Percentiles rank a stretch among this genome's conserved stretches.
phyloP scores from a whole-genome alignment of 2,797 vertebrate species.

The Lepidocolaptes lacrymiger region DNA sequence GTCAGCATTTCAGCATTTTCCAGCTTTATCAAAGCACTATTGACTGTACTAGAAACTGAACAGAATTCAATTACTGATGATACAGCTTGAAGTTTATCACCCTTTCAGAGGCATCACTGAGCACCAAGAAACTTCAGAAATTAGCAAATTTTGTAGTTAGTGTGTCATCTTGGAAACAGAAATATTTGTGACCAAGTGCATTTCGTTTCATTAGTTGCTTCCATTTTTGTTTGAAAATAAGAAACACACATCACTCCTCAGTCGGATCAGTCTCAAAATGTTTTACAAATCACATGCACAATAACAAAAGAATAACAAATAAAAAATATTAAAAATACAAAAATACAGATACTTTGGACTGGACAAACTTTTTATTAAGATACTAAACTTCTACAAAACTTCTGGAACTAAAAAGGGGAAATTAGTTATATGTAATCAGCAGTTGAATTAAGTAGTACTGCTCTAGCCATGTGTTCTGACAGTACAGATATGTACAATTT shows the following conservation, averaged over 20 bases:
- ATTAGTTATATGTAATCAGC: neutral
- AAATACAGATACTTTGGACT: neutral
- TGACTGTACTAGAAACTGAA: neutral
- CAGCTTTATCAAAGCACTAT: neutral
- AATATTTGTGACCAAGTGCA: accelerated
- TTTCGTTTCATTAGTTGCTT: neutral
- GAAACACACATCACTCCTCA: neutral
- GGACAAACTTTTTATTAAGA: neutral
- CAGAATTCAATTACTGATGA: neutral
- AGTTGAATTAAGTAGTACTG: neutral
- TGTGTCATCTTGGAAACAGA: neutral
- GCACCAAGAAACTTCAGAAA: neutral
- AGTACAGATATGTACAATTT: neutral
- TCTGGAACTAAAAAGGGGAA: neutral
- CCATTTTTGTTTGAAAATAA: neutral
- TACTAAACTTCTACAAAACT: neutral
- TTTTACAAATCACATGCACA: neutral
- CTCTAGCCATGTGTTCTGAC: neutral
- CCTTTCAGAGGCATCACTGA: neutral
- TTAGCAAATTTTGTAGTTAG: neutral
- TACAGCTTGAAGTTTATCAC: neutral
- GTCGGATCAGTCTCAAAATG: neutral
- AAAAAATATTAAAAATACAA: neutral
- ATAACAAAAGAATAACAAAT: neutral
- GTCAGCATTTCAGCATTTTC: neutral